Base-by-base conservation (phyloP, 2,888 invertebrate genomes). In the Helleia helle region DNA sequence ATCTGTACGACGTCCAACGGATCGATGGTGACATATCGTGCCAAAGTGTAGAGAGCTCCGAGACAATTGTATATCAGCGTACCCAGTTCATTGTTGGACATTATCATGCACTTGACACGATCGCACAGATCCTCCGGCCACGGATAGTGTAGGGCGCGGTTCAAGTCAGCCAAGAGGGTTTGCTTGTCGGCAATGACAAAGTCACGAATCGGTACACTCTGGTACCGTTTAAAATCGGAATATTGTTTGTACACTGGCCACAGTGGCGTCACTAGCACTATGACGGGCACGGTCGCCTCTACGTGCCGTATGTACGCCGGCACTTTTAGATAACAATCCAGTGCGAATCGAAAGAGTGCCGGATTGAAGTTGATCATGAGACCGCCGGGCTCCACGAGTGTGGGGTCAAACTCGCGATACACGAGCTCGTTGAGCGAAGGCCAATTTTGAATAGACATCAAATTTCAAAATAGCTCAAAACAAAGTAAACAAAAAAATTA, bases 171-270 rank as follows among this genome's bases (percentile, higher is more conserved):
- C 38, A 38, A 38, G 17, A 38, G 38, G 4, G 28, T 38, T 9
- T 38, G 38, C n/a, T 38, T 28, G 7, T 38, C 38, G 12, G 24
- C n/a, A n/a, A n/a, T n/a, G n/a, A n/a, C n/a, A n/a, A n/a, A n/a
- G n/a, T n/a, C n/a, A n/a, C n/a, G n/a, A n/a, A n/a, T n/a, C n/a
- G n/a, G n/a, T n/a, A n/a, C n/a, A n/a, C n/a, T n/a, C 28, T 38
- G 38, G 28, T 38, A 38, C 8, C 38, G 28, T 18, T 14, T 8
- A 38, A 38, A 38, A 18, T 28, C 27, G 27, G 28, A 38, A 27
- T 38, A 38, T 15, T 38, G 38, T 38, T 38, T 38, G 27, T 38
- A 38, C 27, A 38, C 27, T 7, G 37, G 37, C 37, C 37, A 37
- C 37, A 37, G 37, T 4, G 37, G 37, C 7, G 37, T 27, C 11